phyloP scores from a whole-genome alignment of 1,140 invertebrate genomes.

The Ditylenchus dipsaci region DNA sequence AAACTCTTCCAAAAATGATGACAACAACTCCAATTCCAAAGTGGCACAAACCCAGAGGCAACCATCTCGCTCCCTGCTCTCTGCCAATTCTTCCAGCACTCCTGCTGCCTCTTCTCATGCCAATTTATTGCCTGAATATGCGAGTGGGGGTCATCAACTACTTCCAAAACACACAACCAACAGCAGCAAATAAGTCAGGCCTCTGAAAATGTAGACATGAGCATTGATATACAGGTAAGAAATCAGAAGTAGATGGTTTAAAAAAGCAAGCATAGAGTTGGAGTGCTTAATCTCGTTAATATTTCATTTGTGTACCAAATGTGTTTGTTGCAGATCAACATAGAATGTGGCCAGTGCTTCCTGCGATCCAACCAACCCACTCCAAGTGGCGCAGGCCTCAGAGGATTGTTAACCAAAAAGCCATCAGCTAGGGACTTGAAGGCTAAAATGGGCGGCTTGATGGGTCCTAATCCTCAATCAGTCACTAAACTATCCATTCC shows the following conservation, averaged over 20 bases:
- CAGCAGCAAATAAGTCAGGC: not conserved
- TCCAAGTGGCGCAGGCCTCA: slow-evolving; percentile 7
- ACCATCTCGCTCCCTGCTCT: slow-evolving; percentile 11
- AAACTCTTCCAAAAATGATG: not conserved
- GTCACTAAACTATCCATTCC: slow-evolving; percentile 22
- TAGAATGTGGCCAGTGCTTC: slow-evolving; percentile 53
- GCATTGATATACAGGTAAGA: slow-evolving; percentile 53
- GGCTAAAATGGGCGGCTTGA: slow-evolving; percentile 11
- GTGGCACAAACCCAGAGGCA: not conserved
- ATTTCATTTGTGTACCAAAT: too few relatives aligned
- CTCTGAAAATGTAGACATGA: slow-evolving; percentile 47
- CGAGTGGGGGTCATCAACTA: not conserved
- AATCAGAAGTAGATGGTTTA: not conserved
- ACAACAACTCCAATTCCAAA: slow-evolving; percentile 1
- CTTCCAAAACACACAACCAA: not conserved
- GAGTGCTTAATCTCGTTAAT: too few relatives aligned
- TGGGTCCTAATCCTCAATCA: not conserved
- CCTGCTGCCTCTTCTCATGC: not conserved
- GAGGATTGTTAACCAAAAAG: slow-evolving; percentile 30
- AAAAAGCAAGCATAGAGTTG: too few relatives aligned
- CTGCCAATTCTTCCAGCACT: not conserved
- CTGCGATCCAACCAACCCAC: slow-evolving; percentile 38
- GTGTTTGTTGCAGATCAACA: slow-evolving; percentile 37
- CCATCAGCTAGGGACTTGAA: slow-evolving; percentile 38
- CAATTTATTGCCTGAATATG: not conserved